Conservation (phyloP, 2,888 invertebrate genomes). For the Drosophila algonquin region DNA sequence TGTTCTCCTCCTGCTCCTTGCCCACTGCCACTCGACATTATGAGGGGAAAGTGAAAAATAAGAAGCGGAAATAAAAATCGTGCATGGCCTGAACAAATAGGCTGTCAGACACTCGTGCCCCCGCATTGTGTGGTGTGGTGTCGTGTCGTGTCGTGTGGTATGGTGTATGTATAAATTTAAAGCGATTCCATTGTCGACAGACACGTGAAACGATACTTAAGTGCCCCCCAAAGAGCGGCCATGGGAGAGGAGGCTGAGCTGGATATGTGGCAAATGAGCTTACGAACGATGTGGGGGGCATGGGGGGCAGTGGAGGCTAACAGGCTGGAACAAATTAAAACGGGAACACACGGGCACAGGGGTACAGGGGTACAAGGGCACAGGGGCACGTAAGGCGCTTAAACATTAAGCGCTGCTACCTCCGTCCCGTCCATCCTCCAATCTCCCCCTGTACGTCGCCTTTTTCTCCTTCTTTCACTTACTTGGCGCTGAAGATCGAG, state of each 20-base stretch:
- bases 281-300: constrained; percentile 39
- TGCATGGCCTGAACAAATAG: constrained; percentile 40
- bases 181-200: constrained; percentile 30
- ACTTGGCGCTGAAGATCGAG: constrained; percentile 98
- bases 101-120: constrained; percentile 13
- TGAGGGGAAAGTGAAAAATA: constrained; percentile 9
- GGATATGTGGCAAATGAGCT: constrained; percentile 42
- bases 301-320: background rate
- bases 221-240: background rate
- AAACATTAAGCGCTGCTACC: constrained; percentile 32
- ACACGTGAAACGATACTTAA: constrained; percentile 61
- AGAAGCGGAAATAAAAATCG: constrained; percentile 34
- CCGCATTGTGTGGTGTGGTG: background rate
- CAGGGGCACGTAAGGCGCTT: constrained; percentile 50
- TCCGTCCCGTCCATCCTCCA: too few species aligned
- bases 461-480: constrained; percentile 64
- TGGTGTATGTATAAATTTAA: constrained; percentile 39
- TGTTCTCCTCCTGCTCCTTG: background rate
- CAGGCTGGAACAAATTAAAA: constrained; percentile 28
- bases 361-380: too few species aligned
- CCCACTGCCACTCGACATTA: background rate
- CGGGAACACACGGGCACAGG: background rate
- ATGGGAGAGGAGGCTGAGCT: constrained; percentile 1
- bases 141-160: background rate
- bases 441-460: too few species aligned